A percentile compares a stretch with the other conserved stretches of the same genome.
Conservation (phyloP, 1,140 invertebrate species). For the Cheumatopsyche charites region DNA sequence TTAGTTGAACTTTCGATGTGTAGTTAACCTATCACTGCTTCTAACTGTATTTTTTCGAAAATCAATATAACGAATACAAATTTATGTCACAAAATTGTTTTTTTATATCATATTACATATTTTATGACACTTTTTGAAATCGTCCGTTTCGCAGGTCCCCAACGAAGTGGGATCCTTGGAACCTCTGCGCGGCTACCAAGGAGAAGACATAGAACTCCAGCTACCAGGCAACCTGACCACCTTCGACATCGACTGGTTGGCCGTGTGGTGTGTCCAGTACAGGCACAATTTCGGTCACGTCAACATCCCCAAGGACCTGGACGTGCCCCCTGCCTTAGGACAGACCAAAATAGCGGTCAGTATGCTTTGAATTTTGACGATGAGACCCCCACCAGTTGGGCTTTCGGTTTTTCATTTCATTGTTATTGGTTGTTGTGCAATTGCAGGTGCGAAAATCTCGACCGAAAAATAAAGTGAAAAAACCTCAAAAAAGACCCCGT, state of each 20-base stretch:
- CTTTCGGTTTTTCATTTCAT: no score
- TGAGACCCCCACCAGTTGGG: neutral
- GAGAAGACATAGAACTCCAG: conserved; percentile 89
- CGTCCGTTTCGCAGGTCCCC: no score
- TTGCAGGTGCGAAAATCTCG: conserved; percentile 1
- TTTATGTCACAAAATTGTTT: no score
- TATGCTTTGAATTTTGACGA: conserved; percentile 40
- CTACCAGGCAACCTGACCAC: conserved; percentile 84
- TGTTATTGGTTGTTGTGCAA: neutral
- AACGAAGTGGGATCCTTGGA: conserved; percentile 86
- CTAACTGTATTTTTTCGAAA: no score
- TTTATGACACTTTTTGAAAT: no score
- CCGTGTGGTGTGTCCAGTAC: conserved; percentile 86
- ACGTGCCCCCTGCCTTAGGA: conserved; percentile 86
- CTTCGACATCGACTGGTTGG: conserved; percentile 91
- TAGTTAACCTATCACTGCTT: no score
- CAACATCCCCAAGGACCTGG: conserved; percentile 83
- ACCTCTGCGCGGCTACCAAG: conserved; percentile 81
- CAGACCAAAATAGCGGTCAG: conserved; percentile 89
- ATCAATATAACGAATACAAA: no score
- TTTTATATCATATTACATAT: no score
- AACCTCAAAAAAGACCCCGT: neutral
- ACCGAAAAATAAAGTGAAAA: neutral
- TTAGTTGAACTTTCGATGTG: no score
- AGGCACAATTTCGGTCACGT: conserved; percentile 91